Percentiles rank a stretch among this genome's conserved stretches.
phyloP scores from a whole-genome alignment of 2,113 vertebrate genomes.

The Dryoscopus gambensis region DNA sequence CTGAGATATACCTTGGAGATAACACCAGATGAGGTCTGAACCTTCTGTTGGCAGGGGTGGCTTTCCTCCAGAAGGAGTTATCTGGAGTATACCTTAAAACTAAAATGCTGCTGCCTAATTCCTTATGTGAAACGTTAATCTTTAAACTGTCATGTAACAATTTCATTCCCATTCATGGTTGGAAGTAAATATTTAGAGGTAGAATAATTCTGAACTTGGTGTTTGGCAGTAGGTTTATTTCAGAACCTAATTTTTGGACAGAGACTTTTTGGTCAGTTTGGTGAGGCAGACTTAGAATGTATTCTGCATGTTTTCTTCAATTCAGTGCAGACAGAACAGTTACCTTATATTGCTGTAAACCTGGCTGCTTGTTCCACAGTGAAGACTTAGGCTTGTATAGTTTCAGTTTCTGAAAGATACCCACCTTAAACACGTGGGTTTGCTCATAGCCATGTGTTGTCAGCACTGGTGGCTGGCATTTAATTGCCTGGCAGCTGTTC shows the following conservation, averaged over 20 bases:
- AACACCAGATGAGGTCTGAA: neutral
- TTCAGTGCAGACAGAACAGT: neutral
- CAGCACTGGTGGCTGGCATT: neutral
- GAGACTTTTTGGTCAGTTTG: neutral
- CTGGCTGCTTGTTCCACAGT: neutral
- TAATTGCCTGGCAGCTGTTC: neutral
- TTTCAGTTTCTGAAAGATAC: neutral
- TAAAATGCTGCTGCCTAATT: neutral
- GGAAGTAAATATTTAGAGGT: neutral
- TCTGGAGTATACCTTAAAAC: neutral
- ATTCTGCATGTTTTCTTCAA: neutral
- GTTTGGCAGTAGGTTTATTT: neutral
- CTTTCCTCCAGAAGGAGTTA: neutral
- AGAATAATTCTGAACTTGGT: neutral
- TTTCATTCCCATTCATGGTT: neutral
- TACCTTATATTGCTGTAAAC: neutral
- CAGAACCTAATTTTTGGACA: slow-evolving; percentile 38
- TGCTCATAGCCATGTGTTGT: neutral
- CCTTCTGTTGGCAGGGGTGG: neutral
- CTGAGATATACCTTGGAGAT: neutral
- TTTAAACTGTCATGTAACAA: neutral
- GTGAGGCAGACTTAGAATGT: neutral
- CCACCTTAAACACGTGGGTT: neutral
- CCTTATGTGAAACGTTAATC: neutral
- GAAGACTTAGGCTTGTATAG: neutral